Percentiles rank a stretch among this genome's conserved stretches.
These are phyloP conservation scores for Aurelia coerulea DNA, from an alignment of 30 jellyfish, hydroid and myxozoan genomes.

Conservation along the genomic window DNA sequence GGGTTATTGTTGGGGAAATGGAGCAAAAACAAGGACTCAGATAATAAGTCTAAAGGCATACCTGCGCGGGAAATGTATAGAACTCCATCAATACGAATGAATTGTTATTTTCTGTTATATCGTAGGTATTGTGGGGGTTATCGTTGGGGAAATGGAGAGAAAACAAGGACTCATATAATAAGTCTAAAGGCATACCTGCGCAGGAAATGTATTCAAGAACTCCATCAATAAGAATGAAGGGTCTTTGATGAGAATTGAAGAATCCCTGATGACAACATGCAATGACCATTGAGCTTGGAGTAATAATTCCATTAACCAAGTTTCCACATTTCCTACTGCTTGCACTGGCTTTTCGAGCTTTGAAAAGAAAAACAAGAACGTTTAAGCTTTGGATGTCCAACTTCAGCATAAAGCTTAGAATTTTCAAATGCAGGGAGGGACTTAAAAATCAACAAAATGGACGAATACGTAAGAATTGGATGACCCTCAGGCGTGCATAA, in stretches of 20 bases:
- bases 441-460: too few species aligned
- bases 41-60: too few species aligned
- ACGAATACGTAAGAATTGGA: too few species aligned
- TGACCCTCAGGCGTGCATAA: too few species aligned
- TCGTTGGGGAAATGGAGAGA: too few species aligned
- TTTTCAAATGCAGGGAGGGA: background rate
- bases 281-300: conserved; percentile 86
- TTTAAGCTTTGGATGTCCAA: background rate
- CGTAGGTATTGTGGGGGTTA: too few species aligned
- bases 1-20: too few species aligned
- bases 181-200: conserved; percentile 71
- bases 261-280: conserved; percentile 90
- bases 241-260: conserved; percentile 82
- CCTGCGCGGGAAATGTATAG: too few species aligned
- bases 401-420: background rate
- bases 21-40: too few species aligned
- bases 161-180: too few species aligned
- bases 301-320: conserved; percentile 84
- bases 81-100: too few species aligned
- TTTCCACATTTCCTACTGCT: conserved; percentile 94
- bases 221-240: conserved; percentile 85
- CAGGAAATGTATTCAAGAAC: conserved; percentile 82
- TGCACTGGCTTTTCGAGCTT: conserved; percentile 91
- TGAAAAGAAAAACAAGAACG: background rate
- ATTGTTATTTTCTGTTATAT: too few species aligned